Evolutionary conservation across 2,888 invertebrate species (phyloP).

Genomic region (Timandra comae): DNA sequence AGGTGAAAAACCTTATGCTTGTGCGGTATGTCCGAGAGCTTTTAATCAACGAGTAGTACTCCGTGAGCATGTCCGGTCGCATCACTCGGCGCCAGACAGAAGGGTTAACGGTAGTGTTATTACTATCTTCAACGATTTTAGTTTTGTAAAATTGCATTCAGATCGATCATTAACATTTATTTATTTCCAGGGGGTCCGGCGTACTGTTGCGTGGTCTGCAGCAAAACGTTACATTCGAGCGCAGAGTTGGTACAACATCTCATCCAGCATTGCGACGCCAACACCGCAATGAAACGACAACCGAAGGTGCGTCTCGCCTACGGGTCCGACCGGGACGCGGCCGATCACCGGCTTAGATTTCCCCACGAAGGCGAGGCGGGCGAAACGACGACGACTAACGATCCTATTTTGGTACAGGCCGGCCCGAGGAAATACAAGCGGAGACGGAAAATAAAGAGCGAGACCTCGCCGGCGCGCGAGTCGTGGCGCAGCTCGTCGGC

Average conservation of each 20-base stretch:
- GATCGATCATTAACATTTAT: no score
- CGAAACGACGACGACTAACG: no score
- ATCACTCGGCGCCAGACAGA: constrained; percentile 88
- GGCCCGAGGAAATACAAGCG: constrained; percentile 89
- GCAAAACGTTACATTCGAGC: constrained; percentile 81
- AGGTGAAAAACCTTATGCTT: constrained; percentile 90
- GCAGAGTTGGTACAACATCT: constrained; percentile 87
- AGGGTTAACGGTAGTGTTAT: constrained; percentile 75
- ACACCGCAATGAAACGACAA: constrained; percentile 87
- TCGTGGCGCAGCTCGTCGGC: constrained; percentile 60
- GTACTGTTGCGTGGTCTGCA: constrained; percentile 87
- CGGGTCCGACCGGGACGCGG: no score
- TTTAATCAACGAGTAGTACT: constrained; percentile 92
- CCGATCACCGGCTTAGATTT: no score
- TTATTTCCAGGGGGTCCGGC: constrained; percentile 69
- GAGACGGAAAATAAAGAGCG: constrained; percentile 81
- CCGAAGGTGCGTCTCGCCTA: no score
- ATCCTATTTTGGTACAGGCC: constrained; percentile 53
- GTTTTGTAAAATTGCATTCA: no score
- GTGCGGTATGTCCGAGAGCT: constrained; percentile 90
- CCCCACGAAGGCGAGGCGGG: no score
- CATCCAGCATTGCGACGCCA: constrained; percentile 90
- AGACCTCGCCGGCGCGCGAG: constrained; percentile 27
- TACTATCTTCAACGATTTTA: no score
- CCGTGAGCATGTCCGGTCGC: constrained; percentile 89